Evolutionary conservation across 2,888 invertebrate species (phyloP).

Genomic region (Scrobipalpa costella): DNA sequence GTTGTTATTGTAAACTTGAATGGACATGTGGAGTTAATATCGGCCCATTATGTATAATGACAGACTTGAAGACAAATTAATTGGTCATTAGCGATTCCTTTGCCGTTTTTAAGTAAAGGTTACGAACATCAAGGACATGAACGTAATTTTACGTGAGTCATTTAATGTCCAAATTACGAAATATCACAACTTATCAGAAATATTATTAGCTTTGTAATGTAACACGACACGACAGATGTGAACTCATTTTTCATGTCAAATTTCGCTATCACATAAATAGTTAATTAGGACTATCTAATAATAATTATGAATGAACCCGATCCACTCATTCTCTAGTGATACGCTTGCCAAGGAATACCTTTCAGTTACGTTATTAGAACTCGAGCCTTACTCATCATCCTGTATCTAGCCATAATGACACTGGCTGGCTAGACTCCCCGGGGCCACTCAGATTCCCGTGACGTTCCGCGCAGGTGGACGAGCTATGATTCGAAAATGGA

Average conservation of each 20-base stretch:
- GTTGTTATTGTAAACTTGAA: slow-evolving; percentile 12
- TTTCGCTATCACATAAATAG: too few relatives aligned
- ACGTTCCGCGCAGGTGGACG: slow-evolving; percentile 46
- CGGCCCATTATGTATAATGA: slow-evolving; percentile 15
- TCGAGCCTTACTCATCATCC: background rate
- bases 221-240: too few relatives aligned
- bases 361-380: too few relatives aligned
- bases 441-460: slow-evolving; percentile 26
- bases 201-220: background rate
- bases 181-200: background rate
- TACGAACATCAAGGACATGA: background rate
- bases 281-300: too few relatives aligned
- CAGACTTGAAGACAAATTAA: slow-evolving; percentile 17
- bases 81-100: slow-evolving; percentile 18
- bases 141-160: slow-evolving; percentile 7
- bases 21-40: slow-evolving; percentile 9
- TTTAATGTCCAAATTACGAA: background rate
- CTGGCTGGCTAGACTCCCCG: slow-evolving; percentile 43
- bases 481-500: slow-evolving; percentile 56
- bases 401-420: slow-evolving; percentile 27
- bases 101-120: slow-evolving; percentile 11
- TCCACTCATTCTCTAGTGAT: too few relatives aligned
- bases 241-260: too few relatives aligned
- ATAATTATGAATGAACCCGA: too few relatives aligned
- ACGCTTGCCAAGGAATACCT: too few relatives aligned